Base-by-base conservation (phyloP, 2,797 vertebrate species). In the Hippoglossus hippoglossus region DNA sequence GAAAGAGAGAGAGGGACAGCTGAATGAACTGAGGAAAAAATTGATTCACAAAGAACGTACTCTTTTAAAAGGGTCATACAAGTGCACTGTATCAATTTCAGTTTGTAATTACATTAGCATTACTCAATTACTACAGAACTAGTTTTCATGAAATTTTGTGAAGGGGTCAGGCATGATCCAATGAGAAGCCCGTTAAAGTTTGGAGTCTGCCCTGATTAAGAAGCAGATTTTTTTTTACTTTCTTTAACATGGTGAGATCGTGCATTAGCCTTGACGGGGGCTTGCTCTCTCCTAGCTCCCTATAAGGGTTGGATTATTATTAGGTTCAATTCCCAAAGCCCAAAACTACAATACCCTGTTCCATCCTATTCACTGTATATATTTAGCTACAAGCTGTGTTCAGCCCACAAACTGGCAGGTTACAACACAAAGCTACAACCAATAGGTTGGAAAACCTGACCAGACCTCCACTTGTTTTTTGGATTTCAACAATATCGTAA, bases 381-480 rank as follows among this genome's bases (percentile, higher is more conserved):
- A 24, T 76, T 77, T 10, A 72, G 47, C 26, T 16, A 18, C 65
- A 70, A 71, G 41, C 57, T 25, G 19, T 52, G 55, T 73, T 72
- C n/a, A 75, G 54, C 36, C 39, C 24, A 24, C 8, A 78, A 77
- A 74, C 41, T 61, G 67, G 36, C 51, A 24, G 59, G 57, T 64
- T 47, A 46, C 55, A 59, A 74, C 66, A 83, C 51, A 81, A 70
- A 79, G 46, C 9, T 34, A 85, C 57, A 75, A 79, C 81, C 71
- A 63, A 65, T 77, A 73, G 68, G 84, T 62, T 76, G 44, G 63
- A 77, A 84, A 77, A 70, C 26, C 24, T 61, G 65, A 63, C 72
- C 28, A 69, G 39, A 71, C 51, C 58, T 75, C 50, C 18, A 56
- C 15, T 69, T 73, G 63, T 70, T 88, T 84, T 78, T 61, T 19